These are phyloP conservation scores for Aplodontia rufa DNA, from an alignment of 2,113 vertebrate species.

Conservation along the genomic window DNA sequence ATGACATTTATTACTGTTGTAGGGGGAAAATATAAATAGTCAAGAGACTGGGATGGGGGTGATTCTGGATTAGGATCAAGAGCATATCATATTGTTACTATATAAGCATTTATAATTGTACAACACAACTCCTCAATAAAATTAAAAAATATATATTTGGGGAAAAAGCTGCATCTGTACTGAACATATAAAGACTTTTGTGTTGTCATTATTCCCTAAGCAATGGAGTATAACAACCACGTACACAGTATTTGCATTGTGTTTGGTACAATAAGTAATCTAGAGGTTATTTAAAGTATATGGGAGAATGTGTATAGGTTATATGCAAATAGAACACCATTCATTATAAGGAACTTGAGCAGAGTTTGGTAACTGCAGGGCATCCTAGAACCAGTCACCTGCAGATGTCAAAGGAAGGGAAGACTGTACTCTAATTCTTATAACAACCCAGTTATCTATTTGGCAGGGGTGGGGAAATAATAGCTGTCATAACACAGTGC, in stretches of 20 bases:
- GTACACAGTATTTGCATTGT: background rate
- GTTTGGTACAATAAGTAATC: background rate
- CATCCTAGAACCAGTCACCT: background rate
- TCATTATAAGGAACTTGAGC: background rate
- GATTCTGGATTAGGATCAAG: no score
- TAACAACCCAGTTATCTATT: background rate
- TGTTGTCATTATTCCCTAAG: background rate
- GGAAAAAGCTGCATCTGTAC: background rate
- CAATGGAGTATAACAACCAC: background rate
- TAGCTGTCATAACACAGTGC: background rate
- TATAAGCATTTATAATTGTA: no score
- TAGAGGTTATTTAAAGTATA: background rate
- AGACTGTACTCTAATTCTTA: background rate
- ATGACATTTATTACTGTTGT: no score
- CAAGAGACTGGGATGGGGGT: no score
- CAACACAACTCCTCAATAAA: no score
- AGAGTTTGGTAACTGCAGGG: background rate
- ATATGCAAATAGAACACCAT: background rate
- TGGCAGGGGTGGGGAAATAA: background rate
- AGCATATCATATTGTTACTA: no score
- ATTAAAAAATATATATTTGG: no score
- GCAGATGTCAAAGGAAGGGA: background rate
- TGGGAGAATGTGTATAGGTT: background rate
- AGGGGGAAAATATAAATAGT: no score
- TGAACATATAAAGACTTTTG: background rate